These are phyloP conservation scores for Acridotheres tristis DNA, from an alignment of 2,797 vertebrate genomes.

Conservation along the genomic window DNA sequence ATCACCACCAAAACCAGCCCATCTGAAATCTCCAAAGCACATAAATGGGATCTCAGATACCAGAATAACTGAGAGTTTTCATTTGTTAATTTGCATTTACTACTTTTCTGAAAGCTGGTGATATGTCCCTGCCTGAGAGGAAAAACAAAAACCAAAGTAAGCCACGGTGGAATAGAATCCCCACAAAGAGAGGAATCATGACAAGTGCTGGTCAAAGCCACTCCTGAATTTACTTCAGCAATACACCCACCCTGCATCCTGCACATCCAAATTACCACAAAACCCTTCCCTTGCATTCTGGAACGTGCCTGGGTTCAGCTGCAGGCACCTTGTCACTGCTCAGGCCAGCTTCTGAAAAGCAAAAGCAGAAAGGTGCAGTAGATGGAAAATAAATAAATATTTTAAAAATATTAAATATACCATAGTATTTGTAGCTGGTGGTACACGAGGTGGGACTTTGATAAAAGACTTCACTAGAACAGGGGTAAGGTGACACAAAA, in stretches of 20 bases:
- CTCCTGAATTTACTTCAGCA: neutral
- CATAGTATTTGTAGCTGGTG: neutral
- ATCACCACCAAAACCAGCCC: neutral
- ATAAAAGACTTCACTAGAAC: neutral
- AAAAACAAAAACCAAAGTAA: neutral
- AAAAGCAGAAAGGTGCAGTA: neutral
- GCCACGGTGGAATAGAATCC: neutral
- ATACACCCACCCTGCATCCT: too few species aligned
- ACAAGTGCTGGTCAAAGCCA: neutral
- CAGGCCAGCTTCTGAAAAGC: neutral
- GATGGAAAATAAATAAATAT: neutral
- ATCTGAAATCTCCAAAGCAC: neutral
- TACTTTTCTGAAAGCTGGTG: neutral
- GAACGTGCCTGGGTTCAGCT: fast-evolving
- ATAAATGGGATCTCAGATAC: neutral
- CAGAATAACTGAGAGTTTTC: neutral
- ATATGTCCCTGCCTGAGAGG: neutral
- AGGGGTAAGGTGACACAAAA: neutral
- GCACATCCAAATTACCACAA: neutral
- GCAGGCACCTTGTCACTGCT: neutral
- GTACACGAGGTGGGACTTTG: neutral
- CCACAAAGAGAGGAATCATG: fast-evolving
- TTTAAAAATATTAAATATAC: too few species aligned
- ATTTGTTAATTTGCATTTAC: neutral
- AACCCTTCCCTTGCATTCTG: neutral